Evolutionary conservation across 2,797 vertebrate species (phyloP), one percentile per base, ranked within the genome.

Genomic region (Vespertilio murinus): DNA sequence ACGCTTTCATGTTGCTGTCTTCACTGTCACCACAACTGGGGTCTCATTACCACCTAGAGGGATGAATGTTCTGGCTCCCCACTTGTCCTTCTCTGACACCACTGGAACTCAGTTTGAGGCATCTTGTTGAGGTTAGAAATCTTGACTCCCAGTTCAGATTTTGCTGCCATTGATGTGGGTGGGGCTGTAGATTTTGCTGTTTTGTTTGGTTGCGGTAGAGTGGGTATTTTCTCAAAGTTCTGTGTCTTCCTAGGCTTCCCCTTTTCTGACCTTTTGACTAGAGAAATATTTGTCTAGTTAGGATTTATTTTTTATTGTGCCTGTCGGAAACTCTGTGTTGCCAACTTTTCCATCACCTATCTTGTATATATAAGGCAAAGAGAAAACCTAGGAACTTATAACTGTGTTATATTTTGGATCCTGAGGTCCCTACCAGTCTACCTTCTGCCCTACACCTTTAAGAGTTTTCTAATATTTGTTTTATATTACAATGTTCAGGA

Each of bases 71-170:
- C 38, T 91, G 11, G 16, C 0, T 56, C 20, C 25, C 18, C 33
- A 3, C 17, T 38, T 38, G 1, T 20, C 8, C 18, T 47, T 40
- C n/a, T 61, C 33, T 20, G 10, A 75, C 12, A 22, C 0, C 9
- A 13, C 8, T 3, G 1, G 20, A 42, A 33, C 30, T 30, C 0
- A 49, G 1, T 16, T 13, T 35, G 14, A 59, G 2, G 9, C 16
- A 38, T 1, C 13, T 28, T 45, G 10, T 42, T 28, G 23, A 84
- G 9, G 2, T 2, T 49, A 13, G 18, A 82, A 45, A 7, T 47
- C 8, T 8, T 45, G 13, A 49, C 6, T 73, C 20, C 4, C n/a
- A 7, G 61, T 65, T 77, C 25, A 52, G 8, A 4, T 78, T 64
- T 77, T 59, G 6, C 38, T 49, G 47, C 10, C 28, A 28, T 22